Base-by-base conservation (phyloP, 2,888 invertebrate genomes). In the Tineola bisselliella region DNA sequence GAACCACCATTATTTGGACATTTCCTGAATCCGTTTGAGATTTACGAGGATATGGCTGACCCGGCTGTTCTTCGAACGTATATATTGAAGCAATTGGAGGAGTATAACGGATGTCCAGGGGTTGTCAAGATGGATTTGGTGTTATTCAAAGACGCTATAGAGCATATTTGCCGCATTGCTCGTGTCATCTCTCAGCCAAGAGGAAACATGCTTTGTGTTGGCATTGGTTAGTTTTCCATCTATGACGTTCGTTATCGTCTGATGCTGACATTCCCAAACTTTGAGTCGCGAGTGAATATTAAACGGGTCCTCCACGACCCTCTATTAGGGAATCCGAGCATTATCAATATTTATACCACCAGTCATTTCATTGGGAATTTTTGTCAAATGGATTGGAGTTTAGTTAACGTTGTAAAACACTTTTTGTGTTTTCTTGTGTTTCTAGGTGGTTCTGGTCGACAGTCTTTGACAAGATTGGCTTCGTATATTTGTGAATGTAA, bases 111-210 rank as follows among this genome's bases (percentile, higher is more conserved):
- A 58, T 90, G 91, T 10, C 93, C 94, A 0, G 94, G 95, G 0
- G 91, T 92, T 19, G 89, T 93, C 2, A 89, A 91, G 68, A 91
- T 96, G 90, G 92, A 95, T 74, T 79, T 96, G 63, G 95, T 96
- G 6, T 88, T 96, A 63, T 96, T 96, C 78, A 91, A 90, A 67
- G 95, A 96, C 71, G 96, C 96, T 10, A 91, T 96, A 52, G 93
- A 95, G 68, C 96, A 96, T 76, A 89, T 96, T 61, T 92, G 93
- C 63, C 90, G 94, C 64, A 92, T 96, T 63, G 91, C 93, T 19
- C 88, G 96, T 52, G 94, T 96, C 31, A 90, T 96, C 62, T 93
- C 95, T 0, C 95, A 93, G 77, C 94, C 93, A 0, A 84, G 94
- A 11, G 96, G 96, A 0, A 91, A 96, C 74, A 89, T 94, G 90